Base-by-base conservation (phyloP, 2,888 invertebrate species). In the Leptarthrus brevirostris region DNA sequence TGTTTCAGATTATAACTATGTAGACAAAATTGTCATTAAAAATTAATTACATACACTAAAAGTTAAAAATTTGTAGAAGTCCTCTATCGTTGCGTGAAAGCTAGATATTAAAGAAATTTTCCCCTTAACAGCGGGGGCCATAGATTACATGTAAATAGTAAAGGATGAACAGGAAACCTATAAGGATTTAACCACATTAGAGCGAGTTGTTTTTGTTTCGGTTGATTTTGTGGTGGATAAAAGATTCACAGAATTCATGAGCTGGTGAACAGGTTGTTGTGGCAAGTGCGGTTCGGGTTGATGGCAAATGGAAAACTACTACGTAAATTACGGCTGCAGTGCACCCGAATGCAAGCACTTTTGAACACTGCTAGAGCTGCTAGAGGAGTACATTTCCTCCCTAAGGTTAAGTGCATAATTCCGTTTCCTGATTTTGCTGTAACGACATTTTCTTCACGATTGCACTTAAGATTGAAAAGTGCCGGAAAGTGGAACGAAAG, bases 401-500 rank as follows among this genome's bases (percentile, higher is more conserved):
- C 40, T 26, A n/a, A 4, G n/a, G 30, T 20, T 40, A 52, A 69
- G 49, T 24, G 44, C 44, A 14, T 24, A 54, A 26, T 26, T 54
- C 54, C 24, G 8, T 30, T 69, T 69, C 69, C 54, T n/a, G 20
- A 47, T 14, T 14, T 69, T 24, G 10, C 26, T 16, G 69, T 26
- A 22, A 36, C n/a, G 16, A 24, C n/a, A 24, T 64, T 64, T 61
- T 44, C 22, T 10, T 24, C 16, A 18, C 18, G 34, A 20, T 10
- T 58, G 58, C 34, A 34, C 58, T 36, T 16, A 6, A 20, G 16
- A n/a, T 2, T 3, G 36, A 36, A 58, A 16, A 30, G 47, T 10
- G n/a, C 52, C n/a, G 52, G 52, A 14, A 52, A 30, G 30, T 34
- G 34, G 8, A 16, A n/a, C 20, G 18, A 8, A n/a, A 52, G 52